Conservation (phyloP, 1,140 invertebrate species). For the Chrysoperla carnea region DNA sequence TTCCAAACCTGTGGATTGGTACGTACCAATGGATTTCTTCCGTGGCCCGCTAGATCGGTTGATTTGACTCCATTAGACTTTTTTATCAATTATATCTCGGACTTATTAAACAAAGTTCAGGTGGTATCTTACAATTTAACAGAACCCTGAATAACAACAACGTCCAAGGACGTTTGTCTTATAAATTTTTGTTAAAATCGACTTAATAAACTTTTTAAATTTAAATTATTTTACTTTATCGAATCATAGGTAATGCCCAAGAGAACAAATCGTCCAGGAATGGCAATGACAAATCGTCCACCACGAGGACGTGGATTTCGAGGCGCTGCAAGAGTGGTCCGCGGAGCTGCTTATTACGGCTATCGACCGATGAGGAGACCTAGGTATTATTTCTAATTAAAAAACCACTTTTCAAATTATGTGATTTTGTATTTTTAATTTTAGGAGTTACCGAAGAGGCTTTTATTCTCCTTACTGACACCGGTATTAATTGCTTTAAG, state of each 20-base stretch:
- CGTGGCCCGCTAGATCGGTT: too few relatives aligned
- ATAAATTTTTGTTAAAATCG: too few relatives aligned
- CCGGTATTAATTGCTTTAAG: background rate
- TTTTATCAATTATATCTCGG: too few relatives aligned
- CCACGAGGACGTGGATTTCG: constrained; percentile 51
- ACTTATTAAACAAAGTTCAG: too few relatives aligned
- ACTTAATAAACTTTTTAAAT: too few relatives aligned
- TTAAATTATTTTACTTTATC: constrained; percentile 5
- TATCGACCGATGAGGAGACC: constrained; percentile 51
- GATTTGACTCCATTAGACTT: too few relatives aligned
- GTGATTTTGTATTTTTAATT: background rate
- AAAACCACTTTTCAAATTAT: background rate
- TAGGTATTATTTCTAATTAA: constrained; percentile 29
- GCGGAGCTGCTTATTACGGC: constrained; percentile 44
- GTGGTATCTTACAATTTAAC: too few relatives aligned
- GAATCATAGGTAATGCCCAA: constrained; percentile 90
- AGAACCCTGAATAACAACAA: too few relatives aligned
- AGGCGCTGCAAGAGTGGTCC: constrained; percentile 38
- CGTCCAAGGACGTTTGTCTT: too few relatives aligned
- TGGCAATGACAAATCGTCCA: constrained; percentile 85
- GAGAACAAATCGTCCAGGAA: constrained; percentile 91
- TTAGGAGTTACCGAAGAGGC: constrained; percentile 20
- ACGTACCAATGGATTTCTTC: too few relatives aligned
- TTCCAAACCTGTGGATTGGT: too few relatives aligned
- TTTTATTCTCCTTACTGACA: constrained; percentile 22